phyloP scores from a whole-genome alignment of 2,797 vertebrate genomes.

The Leontopithecus rosalia region DNA sequence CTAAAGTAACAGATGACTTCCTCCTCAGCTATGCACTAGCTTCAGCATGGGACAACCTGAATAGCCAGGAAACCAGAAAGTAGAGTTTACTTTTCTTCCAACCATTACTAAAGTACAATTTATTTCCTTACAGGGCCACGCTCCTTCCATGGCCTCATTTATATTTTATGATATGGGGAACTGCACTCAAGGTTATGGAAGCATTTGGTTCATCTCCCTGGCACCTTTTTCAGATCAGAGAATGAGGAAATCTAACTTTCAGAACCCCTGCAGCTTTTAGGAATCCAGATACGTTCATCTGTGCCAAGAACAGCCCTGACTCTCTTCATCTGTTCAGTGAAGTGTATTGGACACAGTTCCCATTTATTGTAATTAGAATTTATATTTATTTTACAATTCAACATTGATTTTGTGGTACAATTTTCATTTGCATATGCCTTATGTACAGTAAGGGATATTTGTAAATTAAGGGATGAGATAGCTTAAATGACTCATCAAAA shows the following conservation, averaged over 20 bases:
- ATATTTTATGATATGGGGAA: neutral
- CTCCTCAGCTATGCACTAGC: too few relatives aligned
- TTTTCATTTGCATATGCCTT: neutral
- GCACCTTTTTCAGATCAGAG: neutral
- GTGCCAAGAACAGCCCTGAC: neutral
- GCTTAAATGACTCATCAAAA: neutral
- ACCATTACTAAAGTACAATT: neutral
- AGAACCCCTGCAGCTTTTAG: neutral
- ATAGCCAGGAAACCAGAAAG: neutral
- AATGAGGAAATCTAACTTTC: neutral
- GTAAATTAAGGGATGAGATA: neutral
- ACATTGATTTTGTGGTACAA: neutral
- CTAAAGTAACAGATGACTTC: too few relatives aligned
- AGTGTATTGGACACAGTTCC: constrained; percentile 57
- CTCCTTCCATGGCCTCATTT: neutral
- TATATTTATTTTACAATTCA: constrained; percentile 63
- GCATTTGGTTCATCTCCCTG: neutral
- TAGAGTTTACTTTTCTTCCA: too few relatives aligned
- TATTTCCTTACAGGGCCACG: neutral
- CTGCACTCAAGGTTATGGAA: neutral
- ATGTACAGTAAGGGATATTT: neutral
- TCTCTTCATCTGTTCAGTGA: constrained; percentile 31
- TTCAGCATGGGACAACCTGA: neutral
- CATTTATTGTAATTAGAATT: constrained; percentile 65
- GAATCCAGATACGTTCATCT: neutral